phyloP scores from a whole-genome alignment of 2,113 vertebrate species.

The Ctenomys sociabilis region DNA sequence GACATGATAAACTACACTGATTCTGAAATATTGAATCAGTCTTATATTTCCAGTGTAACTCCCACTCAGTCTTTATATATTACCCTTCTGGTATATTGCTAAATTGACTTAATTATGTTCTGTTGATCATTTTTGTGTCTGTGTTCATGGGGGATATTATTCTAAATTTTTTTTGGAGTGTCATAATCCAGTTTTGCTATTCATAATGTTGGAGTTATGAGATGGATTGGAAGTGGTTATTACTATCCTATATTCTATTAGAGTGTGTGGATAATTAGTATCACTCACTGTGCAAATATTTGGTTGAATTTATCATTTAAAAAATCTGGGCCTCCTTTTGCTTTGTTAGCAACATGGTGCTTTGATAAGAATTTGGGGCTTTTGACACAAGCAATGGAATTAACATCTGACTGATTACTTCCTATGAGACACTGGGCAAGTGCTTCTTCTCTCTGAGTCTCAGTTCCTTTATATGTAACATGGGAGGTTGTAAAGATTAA shows the following conservation, averaged over 20 bases:
- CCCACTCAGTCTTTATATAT: not conserved
- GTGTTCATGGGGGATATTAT: not conserved
- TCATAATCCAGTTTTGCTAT: not conserved
- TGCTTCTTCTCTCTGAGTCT: not conserved
- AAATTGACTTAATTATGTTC: not conserved
- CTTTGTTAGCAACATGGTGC: not conserved
- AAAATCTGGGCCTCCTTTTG: not conserved
- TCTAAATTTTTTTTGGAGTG: not conserved
- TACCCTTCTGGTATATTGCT: not conserved
- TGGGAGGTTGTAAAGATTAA: not conserved
- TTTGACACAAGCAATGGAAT: not conserved
- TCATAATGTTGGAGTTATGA: not conserved
- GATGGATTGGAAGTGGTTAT: not conserved
- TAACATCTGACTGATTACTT: not conserved
- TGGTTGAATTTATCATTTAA: not conserved
- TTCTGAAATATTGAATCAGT: not conserved
- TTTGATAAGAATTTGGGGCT: not conserved
- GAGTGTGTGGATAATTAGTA: not conserved
- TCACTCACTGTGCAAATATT: not conserved
- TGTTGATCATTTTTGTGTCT: not conserved
- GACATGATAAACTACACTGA: not conserved
- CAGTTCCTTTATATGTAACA: conserved; percentile 12
- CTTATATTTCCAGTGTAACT: not conserved
- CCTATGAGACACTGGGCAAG: not conserved
- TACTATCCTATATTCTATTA: not conserved